Base-by-base conservation (phyloP, 1,140 invertebrate species). In the Megathymus violae region DNA sequence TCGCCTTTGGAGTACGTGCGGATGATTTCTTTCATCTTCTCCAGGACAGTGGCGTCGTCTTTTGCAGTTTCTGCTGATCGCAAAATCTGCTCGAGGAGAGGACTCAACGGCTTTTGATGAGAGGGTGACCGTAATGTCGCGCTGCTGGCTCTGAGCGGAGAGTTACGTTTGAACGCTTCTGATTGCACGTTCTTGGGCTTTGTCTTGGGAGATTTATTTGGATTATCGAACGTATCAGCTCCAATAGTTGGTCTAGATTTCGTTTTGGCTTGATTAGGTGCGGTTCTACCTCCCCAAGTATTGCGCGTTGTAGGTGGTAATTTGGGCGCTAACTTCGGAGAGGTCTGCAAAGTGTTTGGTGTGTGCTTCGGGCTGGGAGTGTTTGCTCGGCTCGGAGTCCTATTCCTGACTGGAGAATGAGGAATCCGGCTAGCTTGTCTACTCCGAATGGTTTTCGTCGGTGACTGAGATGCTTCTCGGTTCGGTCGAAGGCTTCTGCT, bases 1-100 rank as follows among this genome's bases (percentile, higher is more conserved):
- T 86, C 89, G 47, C 80, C 92, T 64, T 91, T 89, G 0, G 93
- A 92, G 64, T 95, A 95, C 50, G 94, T 93, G 17, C 93, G 93
- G 5, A 96, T 89, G 10, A 96, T 91, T 4, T 94, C 93, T 70
- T 96, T 95, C 80, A 96, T 93, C 74, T 95, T 95, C 73, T 94
- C 93, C 6, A 95, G 81, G 36, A 96, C 94, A 54, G 93, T 83
- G 0, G 93, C 92, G 66, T 96, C 95, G 69, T 95, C 94, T 71
- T 94, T 94, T 11, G 94, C 92, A 17, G 93, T 93, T 67, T 94
- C 94, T 3, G 95, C 93, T 60, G 95, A 94, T 64, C 94, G 92
- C 0, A 96, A 78, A 1, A 96, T 94, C 72, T 95, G 94, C 73
- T 96, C 94, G n/a, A 95, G 80, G 13, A 96, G 77, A 3, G 94